These are phyloP conservation scores for Pachyuromys duprasi DNA, from an alignment of 2,797 vertebrate genomes.

Conservation along the genomic window DNA sequence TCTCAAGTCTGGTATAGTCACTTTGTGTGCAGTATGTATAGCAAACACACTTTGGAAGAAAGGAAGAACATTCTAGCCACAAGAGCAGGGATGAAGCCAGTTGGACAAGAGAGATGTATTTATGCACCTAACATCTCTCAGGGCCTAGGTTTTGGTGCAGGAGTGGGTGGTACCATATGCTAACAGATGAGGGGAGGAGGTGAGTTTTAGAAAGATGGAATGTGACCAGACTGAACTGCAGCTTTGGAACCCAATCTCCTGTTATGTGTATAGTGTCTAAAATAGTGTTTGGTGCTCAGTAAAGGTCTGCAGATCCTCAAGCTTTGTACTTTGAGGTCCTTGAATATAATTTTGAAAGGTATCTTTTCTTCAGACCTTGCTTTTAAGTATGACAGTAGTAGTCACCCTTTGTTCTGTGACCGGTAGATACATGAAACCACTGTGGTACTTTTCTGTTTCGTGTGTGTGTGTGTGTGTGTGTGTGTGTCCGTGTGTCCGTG, in stretches of 20 bases:
- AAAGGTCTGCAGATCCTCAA: neutral
- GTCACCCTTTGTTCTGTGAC: neutral
- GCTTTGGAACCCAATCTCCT: neutral
- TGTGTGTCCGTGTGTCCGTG: no score
- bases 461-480: neutral
- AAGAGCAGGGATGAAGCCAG: neutral
- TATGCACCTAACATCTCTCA: neutral
- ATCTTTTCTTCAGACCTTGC: neutral
- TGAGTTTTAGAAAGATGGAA: neutral
- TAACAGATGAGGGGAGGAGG: neutral
- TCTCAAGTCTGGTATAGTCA: neutral
- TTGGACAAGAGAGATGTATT: neutral
- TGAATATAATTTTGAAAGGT: constrained; percentile 19
- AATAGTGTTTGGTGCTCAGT: neutral
- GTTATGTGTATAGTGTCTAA: neutral
- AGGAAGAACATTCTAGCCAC: neutral
- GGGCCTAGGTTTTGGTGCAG: neutral
- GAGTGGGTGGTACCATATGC: neutral
- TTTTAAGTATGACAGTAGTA: neutral
- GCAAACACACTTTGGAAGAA: constrained; percentile 8
- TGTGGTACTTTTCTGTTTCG: neutral
- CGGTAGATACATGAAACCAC: neutral
- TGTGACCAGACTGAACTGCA: neutral
- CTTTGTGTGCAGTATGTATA: neutral
- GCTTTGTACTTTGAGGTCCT: neutral